Conservation (phyloP, 37 sponge, comb jelly and placozoan genomes). For the Agelas oroides region DNA sequence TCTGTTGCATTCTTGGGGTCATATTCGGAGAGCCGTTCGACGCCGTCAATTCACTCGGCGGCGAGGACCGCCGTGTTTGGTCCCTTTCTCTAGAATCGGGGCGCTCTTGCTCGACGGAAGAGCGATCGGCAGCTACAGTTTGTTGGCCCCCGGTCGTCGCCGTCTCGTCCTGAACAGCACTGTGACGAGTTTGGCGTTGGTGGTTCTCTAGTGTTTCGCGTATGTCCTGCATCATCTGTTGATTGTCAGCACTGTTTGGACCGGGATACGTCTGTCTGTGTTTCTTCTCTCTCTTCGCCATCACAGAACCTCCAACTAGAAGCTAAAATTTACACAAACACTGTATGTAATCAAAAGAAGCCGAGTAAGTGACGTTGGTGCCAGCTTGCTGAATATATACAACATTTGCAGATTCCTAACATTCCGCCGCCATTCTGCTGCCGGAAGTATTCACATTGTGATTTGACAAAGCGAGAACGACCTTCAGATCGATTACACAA, state of each 20-base stretch:
- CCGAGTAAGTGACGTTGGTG: neutral
- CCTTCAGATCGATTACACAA: no score
- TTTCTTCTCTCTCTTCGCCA: conserved; percentile 40
- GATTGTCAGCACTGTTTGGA: conserved; percentile 48
- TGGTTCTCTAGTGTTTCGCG: conserved; percentile 19
- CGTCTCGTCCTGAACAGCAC: neutral
- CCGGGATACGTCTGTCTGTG: conserved; percentile 51
- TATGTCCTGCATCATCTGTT: conserved; percentile 64
- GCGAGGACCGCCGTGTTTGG: conserved; percentile 16
- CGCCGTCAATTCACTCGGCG: neutral
- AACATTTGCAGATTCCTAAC: neutral
- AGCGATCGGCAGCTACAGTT: no score
- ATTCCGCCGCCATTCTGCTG: neutral
- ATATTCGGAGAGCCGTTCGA: conserved; percentile 29
- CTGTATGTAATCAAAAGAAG: neutral
- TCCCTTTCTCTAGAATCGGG: conserved; percentile 25
- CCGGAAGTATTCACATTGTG: no score
- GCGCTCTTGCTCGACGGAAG: conserved; percentile 1
- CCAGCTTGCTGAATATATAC: neutral
- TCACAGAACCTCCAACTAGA: neutral
- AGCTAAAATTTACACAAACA: neutral
- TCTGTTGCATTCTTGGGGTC: conserved; percentile 21
- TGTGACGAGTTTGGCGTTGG: no score
- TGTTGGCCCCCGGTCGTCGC: neutral
- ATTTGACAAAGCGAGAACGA: no score